A percentile compares a stretch with the other conserved stretches of the same genome.
Evolutionary conservation across 2,888 invertebrate genomes (phyloP).

Genomic region (Cerceris ruficornis): DNA sequence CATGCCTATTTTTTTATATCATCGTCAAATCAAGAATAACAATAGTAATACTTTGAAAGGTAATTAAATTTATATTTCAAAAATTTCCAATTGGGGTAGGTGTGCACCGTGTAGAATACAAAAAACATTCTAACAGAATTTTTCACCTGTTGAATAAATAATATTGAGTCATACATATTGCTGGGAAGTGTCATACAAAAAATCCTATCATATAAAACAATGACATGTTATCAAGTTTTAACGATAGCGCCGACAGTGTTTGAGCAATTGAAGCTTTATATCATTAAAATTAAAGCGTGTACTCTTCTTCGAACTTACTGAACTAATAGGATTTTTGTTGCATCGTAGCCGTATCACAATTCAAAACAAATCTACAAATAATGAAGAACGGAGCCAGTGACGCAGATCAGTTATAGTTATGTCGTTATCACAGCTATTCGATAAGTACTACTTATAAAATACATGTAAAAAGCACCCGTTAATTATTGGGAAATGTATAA

Average conservation of each 20-base stretch:
- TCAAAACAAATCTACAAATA: constrained; percentile 58
- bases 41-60: not conserved
- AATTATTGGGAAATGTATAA: constrained; percentile 35
- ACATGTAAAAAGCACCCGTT: constrained; percentile 51
- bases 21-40: not conserved
- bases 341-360: constrained; percentile 57
- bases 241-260: constrained; percentile 18
- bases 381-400: constrained; percentile 54
- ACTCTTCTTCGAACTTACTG: constrained; percentile 55
- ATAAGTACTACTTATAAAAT: constrained; percentile 67
- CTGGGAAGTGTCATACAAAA: constrained; percentile 32
- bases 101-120: constrained; percentile 22
- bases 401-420: constrained; percentile 51
- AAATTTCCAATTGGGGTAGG: constrained; percentile 30
- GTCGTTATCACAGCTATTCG: constrained; percentile 67
- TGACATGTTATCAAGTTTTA: constrained; percentile 28
- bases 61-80: constrained; percentile 41
- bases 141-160: constrained; percentile 33
- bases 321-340: constrained; percentile 55
- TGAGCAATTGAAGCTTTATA: constrained; percentile 7
- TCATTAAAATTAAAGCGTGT: constrained; percentile 21
- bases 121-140: constrained; percentile 37
- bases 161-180: constrained; percentile 50
- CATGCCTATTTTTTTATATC: too few relatives aligned
- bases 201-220: constrained; percentile 19